phyloP scores from a whole-genome alignment of 2,888 invertebrate genomes.

The Pristionchus mayeri region DNA sequence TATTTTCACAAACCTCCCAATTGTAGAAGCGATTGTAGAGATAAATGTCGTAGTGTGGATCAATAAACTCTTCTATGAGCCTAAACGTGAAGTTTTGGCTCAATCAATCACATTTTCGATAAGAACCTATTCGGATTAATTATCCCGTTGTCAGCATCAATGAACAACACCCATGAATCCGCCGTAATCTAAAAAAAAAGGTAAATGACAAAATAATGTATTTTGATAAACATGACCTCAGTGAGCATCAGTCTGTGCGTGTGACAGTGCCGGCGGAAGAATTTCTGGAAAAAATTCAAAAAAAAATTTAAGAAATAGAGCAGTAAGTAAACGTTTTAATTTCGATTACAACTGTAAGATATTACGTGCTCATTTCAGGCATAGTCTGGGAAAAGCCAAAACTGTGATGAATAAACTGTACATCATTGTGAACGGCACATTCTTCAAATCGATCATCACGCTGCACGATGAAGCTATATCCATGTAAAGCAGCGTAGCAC shows the following conservation, averaged over 20 bases:
- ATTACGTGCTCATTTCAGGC: no score
- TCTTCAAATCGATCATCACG: not conserved
- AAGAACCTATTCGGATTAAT: not conserved
- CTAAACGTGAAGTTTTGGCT: not conserved
- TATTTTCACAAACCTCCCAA: no score
- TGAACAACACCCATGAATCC: not conserved
- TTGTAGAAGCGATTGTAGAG: no score
- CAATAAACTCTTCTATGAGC: not conserved
- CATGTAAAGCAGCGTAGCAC: not conserved
- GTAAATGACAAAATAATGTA: not conserved
- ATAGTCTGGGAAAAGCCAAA: no score
- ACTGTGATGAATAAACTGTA: no score
- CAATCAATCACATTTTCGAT: not conserved
- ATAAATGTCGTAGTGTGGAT: not conserved
- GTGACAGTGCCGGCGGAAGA: slow-evolving; percentile 29
- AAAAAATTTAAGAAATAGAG: no score
- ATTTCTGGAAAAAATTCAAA: not conserved
- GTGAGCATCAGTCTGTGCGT: not conserved
- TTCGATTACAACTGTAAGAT: no score
- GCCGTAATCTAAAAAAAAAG: not conserved
- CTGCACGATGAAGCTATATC: not conserved
- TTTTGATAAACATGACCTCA: not conserved
- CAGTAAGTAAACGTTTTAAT: no score
- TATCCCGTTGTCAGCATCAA: not conserved
- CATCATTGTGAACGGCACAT: not conserved